Base-by-base conservation (phyloP, 1,140 invertebrate species). In the Zaprionus nigranus region DNA sequence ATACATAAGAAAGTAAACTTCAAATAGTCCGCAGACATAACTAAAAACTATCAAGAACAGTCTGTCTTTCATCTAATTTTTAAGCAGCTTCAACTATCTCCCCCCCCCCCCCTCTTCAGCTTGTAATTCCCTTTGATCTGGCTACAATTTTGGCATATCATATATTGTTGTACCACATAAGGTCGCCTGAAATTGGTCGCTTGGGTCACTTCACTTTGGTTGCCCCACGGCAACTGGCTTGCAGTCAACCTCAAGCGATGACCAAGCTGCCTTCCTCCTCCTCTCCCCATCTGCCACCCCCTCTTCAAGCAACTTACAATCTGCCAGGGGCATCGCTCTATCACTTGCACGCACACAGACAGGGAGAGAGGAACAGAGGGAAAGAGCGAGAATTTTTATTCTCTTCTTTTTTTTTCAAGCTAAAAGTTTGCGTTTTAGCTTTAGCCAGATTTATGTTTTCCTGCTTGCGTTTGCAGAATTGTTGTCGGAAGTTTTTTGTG, bases 361-460 rank as follows among this genome's bases (percentile, higher is more conserved):
- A 22, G 15, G 15, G 13, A 17, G 17, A 22, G 17, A 34, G 20
- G n/a, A n/a, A 30, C 1, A 38, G 15, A 24, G 13, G 40, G 17
- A n/a, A 24, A 63, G 30, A 62, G 43, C 11, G n/a, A 40, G 43
- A 60, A 51, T 69, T 73, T 67, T 64, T 56, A 34, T 73, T 67
- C n/a, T 59, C 46, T 57, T 56, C 43, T 60, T 26, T 70, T 77
- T 76, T 74, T 86, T 82, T 87, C 82, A 26, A 88, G 83, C 68
- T 84, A 81, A 88, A 88, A 88, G 85, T 88, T 88, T 88, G 85
- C 85, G 85, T 90, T 88, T 90, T 85, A 85, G 84, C 84, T 88
- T 88, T 85, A 85, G 84, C 84, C 84, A 88, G 84, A 88, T 88
- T 88, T 90, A 88, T 90, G 84, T 88, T 88, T 88, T 88, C 84